A percentile compares a stretch with the other conserved stretches of the same genome.
Conservation (phyloP, 2,888 invertebrate genomes). For the Epinotia ramella region DNA sequence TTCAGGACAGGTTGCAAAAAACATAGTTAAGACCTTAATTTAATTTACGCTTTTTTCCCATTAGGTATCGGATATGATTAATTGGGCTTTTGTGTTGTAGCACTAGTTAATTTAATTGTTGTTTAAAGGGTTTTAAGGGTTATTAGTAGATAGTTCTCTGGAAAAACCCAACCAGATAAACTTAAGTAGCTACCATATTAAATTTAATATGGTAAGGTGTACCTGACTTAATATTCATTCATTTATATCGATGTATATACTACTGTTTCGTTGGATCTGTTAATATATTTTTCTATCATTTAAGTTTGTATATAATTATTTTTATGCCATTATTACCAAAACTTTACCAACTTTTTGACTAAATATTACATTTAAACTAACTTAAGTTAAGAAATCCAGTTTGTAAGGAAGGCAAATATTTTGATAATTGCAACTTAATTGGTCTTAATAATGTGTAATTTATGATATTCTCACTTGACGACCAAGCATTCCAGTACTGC, state of each 20-base stretch:
- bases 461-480: background rate
- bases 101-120: background rate
- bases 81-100: background rate
- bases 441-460: background rate
- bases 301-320: background rate
- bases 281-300: slow-evolving; percentile 6
- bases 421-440: background rate
- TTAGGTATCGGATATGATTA: background rate
- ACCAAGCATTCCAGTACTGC: slow-evolving; percentile 9
- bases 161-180: background rate
- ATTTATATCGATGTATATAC: background rate
- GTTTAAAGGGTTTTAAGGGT: background rate
- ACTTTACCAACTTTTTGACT: background rate
- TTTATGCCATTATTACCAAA: background rate
- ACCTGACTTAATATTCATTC: background rate
- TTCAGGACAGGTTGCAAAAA: background rate
- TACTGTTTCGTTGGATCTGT: background rate
- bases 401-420: background rate
- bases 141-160: too few relatives aligned
- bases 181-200: background rate
- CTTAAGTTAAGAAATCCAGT: background rate
- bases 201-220: background rate
- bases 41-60: too few relatives aligned
- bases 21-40: too few relatives aligned
- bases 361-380: background rate